Evolutionary conservation across 2,888 invertebrate species (phyloP).

Genomic region (Heliconius ethilla): DNA sequence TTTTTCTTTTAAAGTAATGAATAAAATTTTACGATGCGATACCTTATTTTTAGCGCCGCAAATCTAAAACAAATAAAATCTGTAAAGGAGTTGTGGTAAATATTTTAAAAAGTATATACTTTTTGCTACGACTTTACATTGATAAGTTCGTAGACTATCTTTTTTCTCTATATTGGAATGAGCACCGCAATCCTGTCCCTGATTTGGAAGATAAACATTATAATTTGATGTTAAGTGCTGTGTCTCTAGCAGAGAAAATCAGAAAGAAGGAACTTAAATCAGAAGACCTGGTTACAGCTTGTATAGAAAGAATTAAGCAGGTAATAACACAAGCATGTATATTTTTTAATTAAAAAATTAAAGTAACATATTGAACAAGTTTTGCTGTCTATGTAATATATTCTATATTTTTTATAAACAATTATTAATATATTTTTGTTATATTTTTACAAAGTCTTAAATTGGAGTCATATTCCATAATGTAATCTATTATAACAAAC

Average conservation of each 20-base stretch:
- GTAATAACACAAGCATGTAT: conserved; percentile 58
- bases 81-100: conserved; percentile 63
- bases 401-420: background rate
- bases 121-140: conserved; percentile 62
- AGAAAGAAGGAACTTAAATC: conserved; percentile 83
- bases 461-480: background rate
- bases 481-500: conserved; percentile 47
- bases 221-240: conserved; percentile 83
- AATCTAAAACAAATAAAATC: conserved; percentile 65
- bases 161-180: conserved; percentile 67
- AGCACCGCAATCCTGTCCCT: conserved; percentile 59
- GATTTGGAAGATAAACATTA: conserved; percentile 63
- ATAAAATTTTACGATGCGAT: background rate
- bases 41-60: conserved; percentile 52
- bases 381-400: background rate
- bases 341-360: background rate
- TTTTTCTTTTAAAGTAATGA: background rate
- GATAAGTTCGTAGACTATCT: conserved; percentile 66
- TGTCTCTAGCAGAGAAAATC: conserved; percentile 85
- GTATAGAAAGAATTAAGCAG: conserved; percentile 88
- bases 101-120: conserved; percentile 61
- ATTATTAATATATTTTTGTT: background rate
- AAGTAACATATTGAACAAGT: background rate
- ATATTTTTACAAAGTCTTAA: background rate
- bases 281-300: conserved; percentile 86